Evolutionary conservation across 2,113 vertebrate genomes (phyloP).

Genomic region (Atherinomorus stipes): DNA sequence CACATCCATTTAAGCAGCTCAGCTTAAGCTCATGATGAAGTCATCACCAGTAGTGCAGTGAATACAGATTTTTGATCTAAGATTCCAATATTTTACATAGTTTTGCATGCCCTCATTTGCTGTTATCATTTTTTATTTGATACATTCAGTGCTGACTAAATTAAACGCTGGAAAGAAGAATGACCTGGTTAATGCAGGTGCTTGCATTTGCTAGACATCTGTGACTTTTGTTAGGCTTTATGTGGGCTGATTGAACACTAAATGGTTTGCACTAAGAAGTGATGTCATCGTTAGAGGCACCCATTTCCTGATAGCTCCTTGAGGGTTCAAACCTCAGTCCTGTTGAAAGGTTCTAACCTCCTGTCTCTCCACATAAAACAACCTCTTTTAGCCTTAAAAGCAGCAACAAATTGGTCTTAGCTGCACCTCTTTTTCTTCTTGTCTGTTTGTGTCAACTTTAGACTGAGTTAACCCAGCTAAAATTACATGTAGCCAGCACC

Average conservation of each 20-base stretch:
- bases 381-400: slow-evolving; percentile 56
- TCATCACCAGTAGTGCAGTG: slow-evolving; percentile 25
- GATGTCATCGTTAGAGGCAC: slow-evolving; percentile 67
- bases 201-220: slow-evolving; percentile 51
- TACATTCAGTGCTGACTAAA: not conserved
- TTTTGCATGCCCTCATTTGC: too few species aligned
- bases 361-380: slow-evolving; percentile 64
- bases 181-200: slow-evolving; percentile 29
- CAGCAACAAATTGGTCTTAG: slow-evolving; percentile 56
- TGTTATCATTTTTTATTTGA: too few species aligned
- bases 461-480: slow-evolving; percentile 54
- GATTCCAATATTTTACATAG: not conserved
- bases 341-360: slow-evolving; percentile 66
- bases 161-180: slow-evolving; percentile 12
- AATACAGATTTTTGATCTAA: slow-evolving; percentile 1
- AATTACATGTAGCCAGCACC: slow-evolving; percentile 64
- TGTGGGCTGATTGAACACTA: slow-evolving; percentile 70
- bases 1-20: slow-evolving; percentile 53
- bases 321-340: slow-evolving; percentile 57
- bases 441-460: slow-evolving; percentile 54
- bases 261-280: slow-evolving; percentile 68
- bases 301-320: slow-evolving; percentile 67
- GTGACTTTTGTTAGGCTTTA: slow-evolving; percentile 54
- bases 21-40: slow-evolving; percentile 26
- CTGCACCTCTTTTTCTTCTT: slow-evolving; percentile 23